A percentile compares a stretch with the other conserved stretches of the same genome.
These are phyloP conservation scores for Embidobia sp. DNA, from an alignment of 2,888 invertebrate species.

Conservation along the genomic window DNA sequence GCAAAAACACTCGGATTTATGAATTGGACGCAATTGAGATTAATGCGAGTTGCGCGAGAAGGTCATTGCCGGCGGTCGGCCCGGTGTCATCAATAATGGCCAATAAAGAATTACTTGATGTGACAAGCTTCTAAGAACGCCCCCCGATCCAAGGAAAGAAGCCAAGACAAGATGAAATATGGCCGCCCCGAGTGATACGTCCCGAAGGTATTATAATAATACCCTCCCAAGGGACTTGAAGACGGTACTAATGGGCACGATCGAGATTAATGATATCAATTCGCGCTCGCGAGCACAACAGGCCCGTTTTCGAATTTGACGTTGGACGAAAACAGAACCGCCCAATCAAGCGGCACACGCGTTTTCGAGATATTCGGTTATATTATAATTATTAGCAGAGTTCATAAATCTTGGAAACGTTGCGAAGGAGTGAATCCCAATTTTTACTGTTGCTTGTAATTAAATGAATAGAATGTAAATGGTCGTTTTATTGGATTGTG, in stretches of 20 bases:
- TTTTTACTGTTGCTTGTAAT: neutral
- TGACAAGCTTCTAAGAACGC: slow-evolving; percentile 38
- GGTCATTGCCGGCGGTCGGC: slow-evolving; percentile 26
- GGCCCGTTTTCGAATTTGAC: slow-evolving; percentile 6
- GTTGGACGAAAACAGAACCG: slow-evolving; percentile 27
- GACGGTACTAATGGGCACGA: slow-evolving; percentile 75
- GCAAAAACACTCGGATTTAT: slow-evolving; percentile 12
- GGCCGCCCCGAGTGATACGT: slow-evolving; percentile 71
- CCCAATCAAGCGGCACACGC: neutral
- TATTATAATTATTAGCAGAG: slow-evolving; percentile 5
- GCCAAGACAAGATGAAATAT: slow-evolving; percentile 73
- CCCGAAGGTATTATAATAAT: slow-evolving; percentile 72
- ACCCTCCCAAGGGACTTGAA: slow-evolving; percentile 70
- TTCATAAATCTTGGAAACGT: slow-evolving; percentile 17
- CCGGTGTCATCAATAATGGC: slow-evolving; percentile 54
- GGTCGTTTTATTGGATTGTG: neutral
- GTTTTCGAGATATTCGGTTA: neutral
- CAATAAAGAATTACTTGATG: slow-evolving; percentile 52
- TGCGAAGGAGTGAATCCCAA: neutral
- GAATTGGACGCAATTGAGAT: slow-evolving; percentile 47
- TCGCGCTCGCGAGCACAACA: slow-evolving; percentile 17
- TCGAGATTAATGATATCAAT: slow-evolving; percentile 75
- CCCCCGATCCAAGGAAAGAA: slow-evolving; percentile 27
- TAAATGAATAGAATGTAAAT: neutral
- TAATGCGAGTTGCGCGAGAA: slow-evolving; percentile 43